Conservation (phyloP, 1,140 invertebrate species). For the Orchesella cincta region DNA sequence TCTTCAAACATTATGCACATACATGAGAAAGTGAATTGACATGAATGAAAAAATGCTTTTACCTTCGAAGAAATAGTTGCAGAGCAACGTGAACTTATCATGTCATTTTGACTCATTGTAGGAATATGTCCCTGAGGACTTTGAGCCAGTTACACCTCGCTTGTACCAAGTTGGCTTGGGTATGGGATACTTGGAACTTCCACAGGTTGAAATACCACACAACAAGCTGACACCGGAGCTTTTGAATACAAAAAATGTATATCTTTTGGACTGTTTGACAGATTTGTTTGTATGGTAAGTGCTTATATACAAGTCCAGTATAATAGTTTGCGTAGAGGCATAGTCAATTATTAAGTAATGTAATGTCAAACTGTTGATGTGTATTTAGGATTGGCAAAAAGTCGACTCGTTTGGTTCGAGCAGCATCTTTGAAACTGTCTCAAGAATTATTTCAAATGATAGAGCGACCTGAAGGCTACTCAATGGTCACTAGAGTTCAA, state of each 20-base stretch:
- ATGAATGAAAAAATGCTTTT: not conserved
- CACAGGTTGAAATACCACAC: constrained; percentile 85
- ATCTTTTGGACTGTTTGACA: constrained; percentile 91
- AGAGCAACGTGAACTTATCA: not conserved
- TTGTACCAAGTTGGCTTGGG: constrained; percentile 93
- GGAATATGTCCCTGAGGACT: constrained; percentile 81
- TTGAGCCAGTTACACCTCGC: constrained; percentile 72
- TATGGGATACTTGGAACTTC: constrained; percentile 97
- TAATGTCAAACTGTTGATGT: constrained; percentile 62
- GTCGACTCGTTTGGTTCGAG: constrained; percentile 90
- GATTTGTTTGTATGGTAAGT: constrained; percentile 99
- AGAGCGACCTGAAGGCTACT: constrained; percentile 78
- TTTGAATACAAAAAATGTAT: constrained; percentile 91
- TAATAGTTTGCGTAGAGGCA: not conserved
- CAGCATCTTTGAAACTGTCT: constrained; percentile 92
- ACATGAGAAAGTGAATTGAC: not conserved
- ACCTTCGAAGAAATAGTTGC: not conserved
- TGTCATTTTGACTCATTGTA: constrained; percentile 53
- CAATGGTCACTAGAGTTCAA: constrained; percentile 83
- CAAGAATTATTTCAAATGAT: constrained; percentile 94
- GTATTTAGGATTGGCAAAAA: constrained; percentile 99
- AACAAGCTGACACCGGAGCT: constrained; percentile 72
- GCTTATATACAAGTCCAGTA: no score
- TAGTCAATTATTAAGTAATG: constrained; percentile 22
- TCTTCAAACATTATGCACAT: not conserved